These are phyloP conservation scores for Trissolcus brochymenae DNA, from an alignment of 2,888 invertebrate genomes.

Conservation along the genomic window DNA sequence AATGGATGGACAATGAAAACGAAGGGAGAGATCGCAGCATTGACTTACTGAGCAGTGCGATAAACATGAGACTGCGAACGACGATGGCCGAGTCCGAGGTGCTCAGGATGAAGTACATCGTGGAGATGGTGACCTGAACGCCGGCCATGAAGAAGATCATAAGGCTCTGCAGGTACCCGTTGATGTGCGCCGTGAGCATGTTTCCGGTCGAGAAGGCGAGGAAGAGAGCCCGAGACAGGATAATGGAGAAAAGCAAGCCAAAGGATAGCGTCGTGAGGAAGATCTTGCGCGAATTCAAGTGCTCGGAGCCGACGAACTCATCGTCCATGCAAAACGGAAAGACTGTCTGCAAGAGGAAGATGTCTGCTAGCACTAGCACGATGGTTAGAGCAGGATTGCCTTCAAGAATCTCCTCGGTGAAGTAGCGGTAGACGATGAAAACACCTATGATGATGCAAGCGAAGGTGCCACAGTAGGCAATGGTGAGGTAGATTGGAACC, in stretches of 20 bases:
- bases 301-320: slow-evolving; percentile 63
- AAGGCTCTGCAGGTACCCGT: slow-evolving; percentile 83
- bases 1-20: too few species aligned
- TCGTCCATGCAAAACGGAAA: slow-evolving; percentile 75
- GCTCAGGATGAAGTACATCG: slow-evolving; percentile 68
- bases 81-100: slow-evolving; percentile 68
- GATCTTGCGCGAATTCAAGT: slow-evolving; percentile 79
- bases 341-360: slow-evolving; percentile 75
- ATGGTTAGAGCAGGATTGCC: slow-evolving; percentile 80
- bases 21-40: neutral
- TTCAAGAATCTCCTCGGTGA: slow-evolving; percentile 81
- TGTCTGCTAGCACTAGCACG: slow-evolving; percentile 75
- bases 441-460: slow-evolving; percentile 82
- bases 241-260: slow-evolving; percentile 81
- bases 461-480: slow-evolving; percentile 82
- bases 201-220: slow-evolving; percentile 83
- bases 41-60: slow-evolving; percentile 77
- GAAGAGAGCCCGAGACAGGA: slow-evolving; percentile 82
- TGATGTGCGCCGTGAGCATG: slow-evolving; percentile 83
- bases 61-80: slow-evolving; percentile 71
- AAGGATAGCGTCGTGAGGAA: slow-evolving; percentile 80
- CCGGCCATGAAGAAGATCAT: slow-evolving; percentile 81
- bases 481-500: slow-evolving; percentile 81
- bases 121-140: slow-evolving; percentile 78
- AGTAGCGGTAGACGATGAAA: slow-evolving; percentile 82